A percentile compares a stretch with the other conserved stretches of the same genome.
These are phyloP conservation scores for Drosophila pandora DNA, from an alignment of 1,140 invertebrate genomes.

Conservation along the genomic window DNA sequence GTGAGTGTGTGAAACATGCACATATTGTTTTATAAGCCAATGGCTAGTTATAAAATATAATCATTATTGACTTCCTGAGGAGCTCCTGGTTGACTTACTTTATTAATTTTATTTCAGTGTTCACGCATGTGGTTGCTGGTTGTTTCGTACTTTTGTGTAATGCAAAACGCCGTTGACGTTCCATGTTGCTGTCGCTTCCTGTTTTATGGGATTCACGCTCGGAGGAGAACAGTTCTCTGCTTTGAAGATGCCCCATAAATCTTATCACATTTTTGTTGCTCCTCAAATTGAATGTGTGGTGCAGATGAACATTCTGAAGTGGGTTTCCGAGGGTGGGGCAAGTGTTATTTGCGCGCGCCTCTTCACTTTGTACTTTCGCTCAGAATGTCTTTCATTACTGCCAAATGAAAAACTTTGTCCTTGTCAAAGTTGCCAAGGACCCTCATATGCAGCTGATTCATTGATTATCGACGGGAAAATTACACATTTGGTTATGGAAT, in stretches of 20 bases:
- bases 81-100: too few species aligned
- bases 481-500: constrained; percentile 21
- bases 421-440: background rate
- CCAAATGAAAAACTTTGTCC: constrained; percentile 47
- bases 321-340: constrained; percentile 8
- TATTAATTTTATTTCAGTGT: constrained; percentile 16
- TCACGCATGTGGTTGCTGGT: background rate
- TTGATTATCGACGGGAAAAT: constrained; percentile 31
- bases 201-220: constrained; percentile 61
- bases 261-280: constrained; percentile 60
- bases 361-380: constrained; percentile 35
- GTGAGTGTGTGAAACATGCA: too few species aligned
- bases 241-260: constrained; percentile 55
- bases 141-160: constrained; percentile 13
- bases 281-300: constrained; percentile 61
- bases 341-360: constrained; percentile 6
- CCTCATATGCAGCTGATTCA: constrained; percentile 40
- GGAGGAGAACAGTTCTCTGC: constrained; percentile 26
- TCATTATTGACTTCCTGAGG: too few species aligned
- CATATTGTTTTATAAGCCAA: too few species aligned
- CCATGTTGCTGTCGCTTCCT: constrained; percentile 31
- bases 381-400: constrained; percentile 45
- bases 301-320: constrained; percentile 50
- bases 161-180: constrained; percentile 26
- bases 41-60: too few species aligned